Conservation (phyloP, 1,140 invertebrate species). For the Delia radicum region DNA sequence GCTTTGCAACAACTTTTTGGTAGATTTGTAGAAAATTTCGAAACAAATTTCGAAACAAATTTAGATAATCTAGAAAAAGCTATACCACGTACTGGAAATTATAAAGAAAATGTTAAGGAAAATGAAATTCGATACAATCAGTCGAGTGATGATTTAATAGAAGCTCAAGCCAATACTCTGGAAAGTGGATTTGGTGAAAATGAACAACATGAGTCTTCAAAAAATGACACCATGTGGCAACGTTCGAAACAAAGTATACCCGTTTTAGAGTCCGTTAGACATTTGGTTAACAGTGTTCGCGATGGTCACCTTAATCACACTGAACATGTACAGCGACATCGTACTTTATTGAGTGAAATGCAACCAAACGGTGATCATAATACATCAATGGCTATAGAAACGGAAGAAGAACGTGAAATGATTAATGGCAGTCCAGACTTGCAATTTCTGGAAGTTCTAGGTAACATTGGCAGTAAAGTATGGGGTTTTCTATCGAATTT, state of each 20-base stretch:
- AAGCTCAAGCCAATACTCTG: conserved; percentile 33
- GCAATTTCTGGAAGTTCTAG: conserved; percentile 42
- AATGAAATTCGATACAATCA: conserved; percentile 38
- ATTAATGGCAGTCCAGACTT: conserved; percentile 46
- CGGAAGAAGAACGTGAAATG: conserved; percentile 47
- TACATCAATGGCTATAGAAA: conserved; percentile 44
- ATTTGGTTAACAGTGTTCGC: conserved; percentile 44
- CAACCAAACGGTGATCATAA: conserved; percentile 34
- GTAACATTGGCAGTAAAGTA: conserved; percentile 38
- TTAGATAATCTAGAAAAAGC: conserved; percentile 24
- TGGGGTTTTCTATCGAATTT: conserved; percentile 42
- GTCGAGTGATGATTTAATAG: conserved; percentile 36
- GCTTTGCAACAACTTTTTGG: background rate
- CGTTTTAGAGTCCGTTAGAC: conserved; percentile 45
- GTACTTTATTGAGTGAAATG: conserved; percentile 38
- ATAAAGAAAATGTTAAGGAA: conserved; percentile 42
- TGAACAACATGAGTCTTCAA: conserved; percentile 13
- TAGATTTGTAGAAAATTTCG: background rate
- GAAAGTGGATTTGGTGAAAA: background rate
- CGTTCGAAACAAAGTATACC: conserved; percentile 46
- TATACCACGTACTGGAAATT: conserved; percentile 39
- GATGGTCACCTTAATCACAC: conserved; percentile 42
- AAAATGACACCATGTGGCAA: conserved; percentile 30
- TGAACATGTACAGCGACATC: conserved; percentile 28
- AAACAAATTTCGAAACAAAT: conserved; percentile 8